These are phyloP conservation scores for Toxotes lorentzi DNA, from an alignment of 2,797 vertebrate species.

Conservation along the genomic window DNA sequence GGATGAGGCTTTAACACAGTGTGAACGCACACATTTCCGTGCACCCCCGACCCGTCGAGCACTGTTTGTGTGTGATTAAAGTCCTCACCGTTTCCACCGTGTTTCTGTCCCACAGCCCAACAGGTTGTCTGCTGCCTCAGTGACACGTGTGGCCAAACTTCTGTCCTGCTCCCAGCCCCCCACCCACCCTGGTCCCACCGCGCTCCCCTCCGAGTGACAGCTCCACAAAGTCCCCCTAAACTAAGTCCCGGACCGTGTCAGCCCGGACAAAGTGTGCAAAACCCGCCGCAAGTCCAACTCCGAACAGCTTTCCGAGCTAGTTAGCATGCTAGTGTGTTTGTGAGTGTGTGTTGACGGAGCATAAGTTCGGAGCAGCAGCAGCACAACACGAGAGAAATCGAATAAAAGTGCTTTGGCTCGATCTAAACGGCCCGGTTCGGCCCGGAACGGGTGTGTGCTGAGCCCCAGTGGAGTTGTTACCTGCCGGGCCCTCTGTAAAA, in stretches of 20 bases:
- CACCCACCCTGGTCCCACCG: slow-evolving; percentile 26
- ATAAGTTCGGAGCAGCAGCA: slow-evolving; percentile 69
- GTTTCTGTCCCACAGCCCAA: slow-evolving; percentile 63
- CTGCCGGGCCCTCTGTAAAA: slow-evolving; percentile 94
- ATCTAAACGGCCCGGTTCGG: slow-evolving; percentile 52
- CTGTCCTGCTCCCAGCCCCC: slow-evolving; percentile 32
- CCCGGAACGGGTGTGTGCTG: slow-evolving; percentile 38
- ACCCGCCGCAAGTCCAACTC: slow-evolving; percentile 54
- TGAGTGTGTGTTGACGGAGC: slow-evolving; percentile 56
- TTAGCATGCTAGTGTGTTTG: slow-evolving; percentile 65
- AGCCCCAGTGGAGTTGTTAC: slow-evolving; percentile 78
- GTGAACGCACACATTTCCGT: background rate
- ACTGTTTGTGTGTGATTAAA: background rate
- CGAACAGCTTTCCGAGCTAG: slow-evolving; percentile 58
- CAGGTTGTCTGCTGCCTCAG: slow-evolving; percentile 73
- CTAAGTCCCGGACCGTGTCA: slow-evolving; percentile 35
- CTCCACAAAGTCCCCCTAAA: slow-evolving; percentile 70
- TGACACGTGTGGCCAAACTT: slow-evolving; percentile 83
- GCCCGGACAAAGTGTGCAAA: slow-evolving; percentile 34
- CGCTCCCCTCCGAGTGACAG: slow-evolving; percentile 69
- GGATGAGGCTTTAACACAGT: slow-evolving; percentile 11
- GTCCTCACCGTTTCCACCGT: background rate
- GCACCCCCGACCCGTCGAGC: background rate
- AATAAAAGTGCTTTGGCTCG: slow-evolving; percentile 78
- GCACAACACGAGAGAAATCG: slow-evolving; percentile 59